phyloP scores from a whole-genome alignment of 2,888 invertebrate genomes.

The Melinaea menophilus region DNA sequence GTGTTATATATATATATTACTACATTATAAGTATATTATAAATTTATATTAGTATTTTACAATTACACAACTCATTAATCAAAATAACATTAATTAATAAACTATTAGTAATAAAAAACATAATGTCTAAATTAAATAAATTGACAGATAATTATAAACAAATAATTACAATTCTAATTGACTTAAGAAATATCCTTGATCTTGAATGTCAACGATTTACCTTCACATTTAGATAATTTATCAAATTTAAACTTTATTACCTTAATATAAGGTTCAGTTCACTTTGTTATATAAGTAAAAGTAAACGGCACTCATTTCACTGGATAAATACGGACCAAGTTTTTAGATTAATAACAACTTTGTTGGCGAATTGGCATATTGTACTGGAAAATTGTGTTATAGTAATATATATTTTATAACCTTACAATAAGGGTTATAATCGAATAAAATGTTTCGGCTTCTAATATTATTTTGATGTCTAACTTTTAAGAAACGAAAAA shows the following conservation, averaged over 20 bases:
- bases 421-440: background rate
- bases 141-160: conserved; percentile 19
- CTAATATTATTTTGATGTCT: background rate
- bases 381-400: background rate
- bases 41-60: too few species aligned
- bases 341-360: conserved; percentile 6
- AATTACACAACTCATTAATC: too few species aligned
- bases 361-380: conserved; percentile 1
- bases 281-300: conserved; percentile 19
- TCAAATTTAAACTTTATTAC: background rate
- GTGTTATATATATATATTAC: too few species aligned
- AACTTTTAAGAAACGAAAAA: conserved; percentile 1
- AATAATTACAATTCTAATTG: conserved; percentile 24
- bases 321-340: conserved; percentile 12
- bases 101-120: background rate
- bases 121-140: conserved; percentile 15
- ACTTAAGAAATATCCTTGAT: conserved; percentile 42
- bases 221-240: conserved; percentile 24
- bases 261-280: background rate
- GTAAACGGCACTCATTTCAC: conserved; percentile 31
- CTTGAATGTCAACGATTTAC: conserved; percentile 36
- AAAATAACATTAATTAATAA: background rate
- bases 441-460: background rate
- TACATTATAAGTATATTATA: too few species aligned
- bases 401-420: background rate